These are phyloP conservation scores for Siderastrea siderea DNA, from an alignment of 92 coral and sea anemone species.

Conservation along the genomic window DNA sequence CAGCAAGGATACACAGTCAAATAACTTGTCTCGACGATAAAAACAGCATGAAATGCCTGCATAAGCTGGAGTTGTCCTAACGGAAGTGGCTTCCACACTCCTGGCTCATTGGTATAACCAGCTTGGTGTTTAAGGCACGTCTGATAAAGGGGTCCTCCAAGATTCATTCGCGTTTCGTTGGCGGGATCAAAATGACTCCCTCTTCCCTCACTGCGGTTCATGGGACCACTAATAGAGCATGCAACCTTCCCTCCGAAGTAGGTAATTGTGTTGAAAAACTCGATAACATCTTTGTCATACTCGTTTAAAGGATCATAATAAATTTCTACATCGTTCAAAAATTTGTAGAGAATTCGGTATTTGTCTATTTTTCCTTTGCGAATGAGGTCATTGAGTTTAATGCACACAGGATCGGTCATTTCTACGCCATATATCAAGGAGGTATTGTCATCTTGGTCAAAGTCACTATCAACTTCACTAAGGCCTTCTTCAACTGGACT, in stretches of 20 bases:
- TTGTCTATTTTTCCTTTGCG: constrained; percentile 32
- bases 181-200: constrained; percentile 23
- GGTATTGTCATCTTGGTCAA: constrained; percentile 40
- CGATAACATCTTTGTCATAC: constrained; percentile 47
- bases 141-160: constrained; percentile 57
- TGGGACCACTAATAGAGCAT: constrained; percentile 37
- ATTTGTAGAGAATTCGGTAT: constrained; percentile 17
- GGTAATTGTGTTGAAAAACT: constrained; percentile 38
- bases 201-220: constrained; percentile 48
- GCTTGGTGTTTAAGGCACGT: constrained; percentile 47
- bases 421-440: constrained; percentile 27
- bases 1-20: constrained; percentile 49
- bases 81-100: constrained; percentile 53
- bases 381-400: constrained; percentile 27
- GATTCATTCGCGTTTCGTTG: constrained; percentile 51
- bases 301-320: constrained; percentile 30
- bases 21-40: constrained; percentile 24
- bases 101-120: constrained; percentile 47
- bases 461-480: constrained; percentile 30
- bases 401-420: constrained; percentile 18
- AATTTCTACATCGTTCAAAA: constrained; percentile 3
- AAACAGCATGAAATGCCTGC: constrained; percentile 11
- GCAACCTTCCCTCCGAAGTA: constrained; percentile 41
- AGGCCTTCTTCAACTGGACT: background rate
- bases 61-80: constrained; percentile 23